phyloP scores from a whole-genome alignment of 1,140 invertebrate species.

The Planococcus citri region DNA sequence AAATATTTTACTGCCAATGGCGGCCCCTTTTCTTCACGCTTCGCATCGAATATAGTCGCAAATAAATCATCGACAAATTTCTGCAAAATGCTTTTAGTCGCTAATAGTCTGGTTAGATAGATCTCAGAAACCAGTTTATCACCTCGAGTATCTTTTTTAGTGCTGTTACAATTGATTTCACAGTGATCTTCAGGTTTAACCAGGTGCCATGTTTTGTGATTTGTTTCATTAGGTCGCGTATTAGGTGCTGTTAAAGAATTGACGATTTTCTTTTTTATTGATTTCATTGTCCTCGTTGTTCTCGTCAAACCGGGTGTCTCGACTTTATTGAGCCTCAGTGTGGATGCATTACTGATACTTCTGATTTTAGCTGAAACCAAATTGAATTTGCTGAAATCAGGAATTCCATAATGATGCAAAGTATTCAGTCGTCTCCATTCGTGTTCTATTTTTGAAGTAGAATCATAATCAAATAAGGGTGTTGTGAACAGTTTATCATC shows the following conservation, averaged over 20 bases:
- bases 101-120: constrained; percentile 79
- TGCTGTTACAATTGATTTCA: constrained; percentile 57
- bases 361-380: no score
- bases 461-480: constrained; percentile 93
- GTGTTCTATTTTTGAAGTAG: constrained; percentile 85
- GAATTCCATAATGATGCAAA: constrained; percentile 81
- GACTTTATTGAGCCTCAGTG: no score
- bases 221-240: constrained; percentile 85
- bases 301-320: no score
- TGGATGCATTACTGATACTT: no score
- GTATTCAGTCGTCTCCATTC: constrained; percentile 90
- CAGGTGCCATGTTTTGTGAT: constrained; percentile 56
- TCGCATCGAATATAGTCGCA: constrained; percentile 75
- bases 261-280: no score
- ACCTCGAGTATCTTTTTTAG: constrained; percentile 49
- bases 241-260: constrained; percentile 78
- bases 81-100: constrained; percentile 89
- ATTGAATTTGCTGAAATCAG: no score
- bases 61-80: constrained; percentile 95
- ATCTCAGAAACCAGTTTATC: constrained; percentile 90
- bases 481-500: constrained; percentile 62
- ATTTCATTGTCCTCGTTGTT: no score
- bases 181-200: constrained; percentile 70
- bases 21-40: constrained; percentile 46
- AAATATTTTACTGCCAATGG: constrained; percentile 86